These are phyloP conservation scores for Antechinus stuartii DNA, from an alignment of 2,113 vertebrate genomes.

Conservation along the genomic window DNA sequence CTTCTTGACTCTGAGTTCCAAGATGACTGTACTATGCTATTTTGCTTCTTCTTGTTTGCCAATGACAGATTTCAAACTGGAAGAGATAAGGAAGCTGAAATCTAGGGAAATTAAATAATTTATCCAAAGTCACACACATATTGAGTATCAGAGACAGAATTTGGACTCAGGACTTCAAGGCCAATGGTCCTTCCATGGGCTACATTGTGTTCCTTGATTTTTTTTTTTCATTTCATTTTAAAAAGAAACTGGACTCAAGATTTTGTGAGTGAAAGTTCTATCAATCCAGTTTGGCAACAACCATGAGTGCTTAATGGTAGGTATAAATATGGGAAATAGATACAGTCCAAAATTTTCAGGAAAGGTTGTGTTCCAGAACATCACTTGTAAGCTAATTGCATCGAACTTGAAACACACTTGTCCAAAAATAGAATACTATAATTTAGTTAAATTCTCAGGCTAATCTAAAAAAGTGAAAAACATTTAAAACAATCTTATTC, in stretches of 20 bases:
- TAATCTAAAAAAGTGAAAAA: background rate
- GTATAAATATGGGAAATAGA: background rate
- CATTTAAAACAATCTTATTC: background rate
- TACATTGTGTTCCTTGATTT: no score
- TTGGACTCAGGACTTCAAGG: background rate
- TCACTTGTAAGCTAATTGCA: background rate
- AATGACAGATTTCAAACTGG: background rate
- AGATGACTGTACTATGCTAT: background rate
- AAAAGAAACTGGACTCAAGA: background rate
- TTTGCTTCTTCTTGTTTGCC: background rate
- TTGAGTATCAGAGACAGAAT: background rate
- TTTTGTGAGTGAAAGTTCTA: background rate
- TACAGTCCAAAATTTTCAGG: background rate
- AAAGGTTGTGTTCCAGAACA: background rate
- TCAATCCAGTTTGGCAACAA: background rate
- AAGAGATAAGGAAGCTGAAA: background rate
- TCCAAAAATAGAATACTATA: background rate
- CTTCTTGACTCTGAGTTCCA: background rate
- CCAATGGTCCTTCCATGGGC: background rate
- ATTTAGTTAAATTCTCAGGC: background rate
- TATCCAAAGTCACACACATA: background rate
- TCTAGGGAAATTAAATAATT: background rate
- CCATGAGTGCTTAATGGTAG: background rate
- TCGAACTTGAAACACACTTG: background rate
- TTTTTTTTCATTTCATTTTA: no score